These are phyloP conservation scores for Tapirus indicus DNA, from an alignment of 2,797 vertebrate genomes.

Conservation along the genomic window DNA sequence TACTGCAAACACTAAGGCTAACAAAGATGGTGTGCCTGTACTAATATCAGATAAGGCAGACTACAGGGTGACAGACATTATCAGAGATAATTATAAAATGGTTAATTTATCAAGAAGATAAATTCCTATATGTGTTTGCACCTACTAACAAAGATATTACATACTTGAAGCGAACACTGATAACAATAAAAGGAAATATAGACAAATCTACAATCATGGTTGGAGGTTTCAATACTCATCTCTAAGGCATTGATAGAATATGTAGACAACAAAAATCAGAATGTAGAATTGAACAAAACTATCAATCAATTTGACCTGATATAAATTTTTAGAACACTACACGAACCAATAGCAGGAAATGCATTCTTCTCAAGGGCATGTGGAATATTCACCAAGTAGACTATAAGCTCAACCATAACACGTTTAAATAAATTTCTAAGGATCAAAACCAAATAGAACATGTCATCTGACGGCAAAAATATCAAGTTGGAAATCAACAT, in stretches of 20 bases:
- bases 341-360: background rate
- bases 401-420: background rate
- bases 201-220: background rate
- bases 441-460: background rate
- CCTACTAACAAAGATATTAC: background rate
- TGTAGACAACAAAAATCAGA: background rate
- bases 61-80: background rate
- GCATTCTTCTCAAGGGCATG: background rate
- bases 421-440: constrained; percentile 40
- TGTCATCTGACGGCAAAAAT: background rate
- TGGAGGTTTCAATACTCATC: background rate
- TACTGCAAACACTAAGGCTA: background rate
- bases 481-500: background rate
- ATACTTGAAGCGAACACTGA: constrained; percentile 30
- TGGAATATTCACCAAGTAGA: constrained; percentile 19
- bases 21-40: background rate
- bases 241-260: background rate
- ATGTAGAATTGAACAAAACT: background rate
- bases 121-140: background rate
- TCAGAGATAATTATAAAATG: background rate
- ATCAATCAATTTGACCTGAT: background rate
- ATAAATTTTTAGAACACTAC: background rate
- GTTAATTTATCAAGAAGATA: background rate
- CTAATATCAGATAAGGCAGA: background rate
- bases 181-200: constrained; percentile 13